These are phyloP conservation scores for Aphrocallistes beatrix DNA, from an alignment of 37 sponge, comb jelly and placozoan species.

Conservation along the genomic window DNA sequence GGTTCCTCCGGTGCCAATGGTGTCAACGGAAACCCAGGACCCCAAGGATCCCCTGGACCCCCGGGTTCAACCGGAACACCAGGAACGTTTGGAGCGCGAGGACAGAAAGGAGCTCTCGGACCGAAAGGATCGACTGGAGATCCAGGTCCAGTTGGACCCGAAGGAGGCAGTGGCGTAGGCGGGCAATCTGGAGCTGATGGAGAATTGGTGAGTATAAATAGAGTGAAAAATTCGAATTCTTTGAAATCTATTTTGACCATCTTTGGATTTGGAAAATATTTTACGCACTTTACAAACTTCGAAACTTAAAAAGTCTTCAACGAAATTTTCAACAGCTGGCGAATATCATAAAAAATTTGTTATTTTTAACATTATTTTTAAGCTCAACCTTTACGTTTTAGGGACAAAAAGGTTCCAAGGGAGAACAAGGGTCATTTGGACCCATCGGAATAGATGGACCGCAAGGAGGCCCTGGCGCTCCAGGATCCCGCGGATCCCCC, in stretches of 20 bases:
- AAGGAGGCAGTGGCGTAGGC: not conserved
- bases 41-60: slow-evolving; percentile 22
- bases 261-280: too few relatives aligned
- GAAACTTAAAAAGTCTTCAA: too few relatives aligned
- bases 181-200: not conserved
- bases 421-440: not conserved
- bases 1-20: slow-evolving; percentile 22
- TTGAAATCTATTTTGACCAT: too few relatives aligned
- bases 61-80: slow-evolving; percentile 21
- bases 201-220: not conserved
- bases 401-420: not conserved
- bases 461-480: not conserved
- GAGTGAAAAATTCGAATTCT: too few relatives aligned
- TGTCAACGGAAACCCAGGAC: slow-evolving; percentile 19
- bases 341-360: too few relatives aligned
- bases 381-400: not conserved
- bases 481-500: not conserved
- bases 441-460: not conserved
- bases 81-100: slow-evolving; percentile 2
- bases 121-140: not conserved
- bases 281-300: too few relatives aligned
- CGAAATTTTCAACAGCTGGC: too few relatives aligned
- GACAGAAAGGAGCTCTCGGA: not conserved
- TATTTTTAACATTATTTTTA: too few relatives aligned
- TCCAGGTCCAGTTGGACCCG: not conserved